Base-by-base conservation (phyloP, 2,888 invertebrate species). In the Chloromyia formosa region DNA sequence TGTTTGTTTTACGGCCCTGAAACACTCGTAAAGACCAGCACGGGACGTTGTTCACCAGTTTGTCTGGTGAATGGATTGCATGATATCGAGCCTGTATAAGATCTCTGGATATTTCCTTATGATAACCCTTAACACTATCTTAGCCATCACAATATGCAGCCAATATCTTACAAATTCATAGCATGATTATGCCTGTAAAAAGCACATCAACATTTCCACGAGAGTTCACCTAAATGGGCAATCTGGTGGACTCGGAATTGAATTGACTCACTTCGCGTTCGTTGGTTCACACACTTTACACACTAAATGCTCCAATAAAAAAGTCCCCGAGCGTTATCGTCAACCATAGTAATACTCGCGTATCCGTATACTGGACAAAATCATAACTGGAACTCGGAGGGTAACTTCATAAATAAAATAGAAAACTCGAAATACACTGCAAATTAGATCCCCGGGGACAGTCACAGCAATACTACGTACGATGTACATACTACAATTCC, bases 371-470 rank as follows among this genome's bases (percentile, higher is more conserved):
- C 7, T 35, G 27, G 7, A 35, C 3, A 35, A 56, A 56, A 56
- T 56, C 56, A 56, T 56, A 56, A 20, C 56, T 20, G 56, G 20
- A 56, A 20, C 56, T 56, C 53, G 4, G 53, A 40, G 22, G 35
- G 66, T n/a, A n/a, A 49, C 49, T 20, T 42, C 42, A 42, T 56
- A 71, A 56, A 64, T 9, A 35, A 4, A 40, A 71, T 27, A 69
- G 9, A 58, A 40, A 71, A 49, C 27, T 49, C 27, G 45, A 71
- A 71, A 58, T 71, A 27, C 42, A 12, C 49, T 16, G 71, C 71
- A 71, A 71, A 71, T 71, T 71, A 71, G 71, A 35, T 71, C 71
- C 71, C 71, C 35, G 18, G 71, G 23, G 71, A 58, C 71, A 35
- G 20, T n/a, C 53, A 40, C 40, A 40, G 35, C 56, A 3, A 49